Evolutionary conservation across 1,140 invertebrate species (phyloP), one percentile per base, ranked within the genome.

Genomic region (Philaenus spumarius): DNA sequence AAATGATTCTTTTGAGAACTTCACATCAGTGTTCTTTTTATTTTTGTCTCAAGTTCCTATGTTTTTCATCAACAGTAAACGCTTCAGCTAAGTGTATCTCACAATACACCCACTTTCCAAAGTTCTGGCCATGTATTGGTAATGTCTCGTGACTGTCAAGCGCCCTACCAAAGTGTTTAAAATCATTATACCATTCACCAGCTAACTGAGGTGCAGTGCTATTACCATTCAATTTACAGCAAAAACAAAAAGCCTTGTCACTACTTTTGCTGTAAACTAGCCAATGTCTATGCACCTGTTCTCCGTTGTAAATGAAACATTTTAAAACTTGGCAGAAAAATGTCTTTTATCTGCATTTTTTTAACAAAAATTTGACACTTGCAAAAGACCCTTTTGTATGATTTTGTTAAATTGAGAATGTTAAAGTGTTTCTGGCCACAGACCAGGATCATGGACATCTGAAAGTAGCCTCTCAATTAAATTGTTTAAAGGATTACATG

Each of bases 1-100:
- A 55, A 50, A 69, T 57, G 7, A 69, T 52, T 30, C 63, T 55
- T 61, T 64, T 52, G 19, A 67, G 20, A 61, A 67, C 58, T 42
- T 55, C 47, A 24, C 45, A 37, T 61, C 65, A 70, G 20, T 56
- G 54, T 59, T 63, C 59, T 5, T 23, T 62, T 67, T 68, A 58
- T 39, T 40, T 47, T 39, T 51, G 52, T 30, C 62, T 62, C 14
- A 58, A 39, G 50, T 20, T 24, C 43, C 61, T 56, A n/a, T 59
- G 40, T 39, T 59, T 56, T 23, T 19, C n/a, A 61, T 66, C 58
- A 19, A 66, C 64, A 30, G 61, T 61, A 43, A 59, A 50, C 15
- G 43, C 24, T 60, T n/a, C 40, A 23, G 37, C 35, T 23, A 64
- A 46, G 12, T 55, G 47, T 52, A 50, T 59, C 59, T 57, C 23